Evolutionary conservation across 2,888 invertebrate genomes (phyloP), one percentile per base, ranked within the genome.

Genomic region (Cylindroiulus punctatus): DNA sequence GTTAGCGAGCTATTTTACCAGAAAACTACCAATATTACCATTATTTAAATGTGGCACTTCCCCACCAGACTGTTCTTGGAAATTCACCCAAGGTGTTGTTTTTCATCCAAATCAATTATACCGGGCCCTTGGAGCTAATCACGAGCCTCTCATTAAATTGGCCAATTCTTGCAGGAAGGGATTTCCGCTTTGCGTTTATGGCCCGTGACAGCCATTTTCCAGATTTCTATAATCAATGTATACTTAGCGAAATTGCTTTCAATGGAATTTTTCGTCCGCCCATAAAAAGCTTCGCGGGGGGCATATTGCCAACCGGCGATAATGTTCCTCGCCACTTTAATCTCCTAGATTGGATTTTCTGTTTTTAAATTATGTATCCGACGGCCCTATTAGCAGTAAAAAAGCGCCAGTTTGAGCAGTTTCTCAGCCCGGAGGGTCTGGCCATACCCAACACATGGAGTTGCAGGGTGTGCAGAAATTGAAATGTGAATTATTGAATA

Each of bases 401-500:
- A 57, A 57, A 22, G 1, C 3, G n/a, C 57, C 7, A 57, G 57
- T 57, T 57, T 57, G 22, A n/a, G 57, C 57, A 57, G 8, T 57
- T 57, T 57, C 57, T n/a, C 5, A 57, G n/a, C 57, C 3, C 19
- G 57, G n/a, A n/a, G 47, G 47, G 14, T 2, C 14, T 14, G 12
- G 2, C 22, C n/a, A 19, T 14, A 57, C 1, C n/a, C n/a, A 22
- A 57, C 57, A n/a, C 14, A 22, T 22, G n/a, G 22, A 57, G 12
- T 8, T 57, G 57, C n/a, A 1, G n/a, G n/a, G 57, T 14, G 5
- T 57, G 57, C 57, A 2, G 7, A 19, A n/a, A 57, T 57, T 57
- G 57, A 57, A 57, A 57, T 57, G n/a, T 57, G 57, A 57, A 57
- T 57, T 57, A 57, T 57, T 57, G 57, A 57, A 57, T 57, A 57